A percentile compares a stretch with the other conserved stretches of the same genome.
Conservation (phyloP, 2,888 invertebrate species). For the Petrolisthes manimaculis region DNA sequence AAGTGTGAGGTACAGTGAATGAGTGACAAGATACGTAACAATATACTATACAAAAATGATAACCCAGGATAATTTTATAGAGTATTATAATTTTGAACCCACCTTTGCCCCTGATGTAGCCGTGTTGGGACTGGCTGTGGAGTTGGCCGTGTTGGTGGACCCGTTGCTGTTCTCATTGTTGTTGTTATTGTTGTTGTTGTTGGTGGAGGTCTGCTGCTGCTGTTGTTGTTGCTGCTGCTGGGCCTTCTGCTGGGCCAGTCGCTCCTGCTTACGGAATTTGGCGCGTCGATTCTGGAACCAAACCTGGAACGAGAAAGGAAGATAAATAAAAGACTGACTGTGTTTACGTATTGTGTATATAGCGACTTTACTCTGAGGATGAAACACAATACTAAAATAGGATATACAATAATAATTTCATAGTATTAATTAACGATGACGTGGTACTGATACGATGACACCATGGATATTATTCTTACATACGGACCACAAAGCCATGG, state of each 20-base stretch:
- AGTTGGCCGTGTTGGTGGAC: conserved; percentile 44
- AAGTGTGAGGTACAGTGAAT: too few relatives aligned
- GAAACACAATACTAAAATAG: too few relatives aligned
- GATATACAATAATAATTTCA: too few relatives aligned
- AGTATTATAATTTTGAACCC: too few relatives aligned
- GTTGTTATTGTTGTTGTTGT: conserved; percentile 57
- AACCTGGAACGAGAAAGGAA: conserved; percentile 53
- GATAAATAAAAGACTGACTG: not conserved
- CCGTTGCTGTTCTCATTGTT: conserved; percentile 52
- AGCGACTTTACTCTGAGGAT: too few relatives aligned
- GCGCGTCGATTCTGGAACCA: conserved; percentile 67
- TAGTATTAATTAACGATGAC: too few relatives aligned
- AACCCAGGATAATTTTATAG: not conserved
- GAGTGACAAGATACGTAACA: too few relatives aligned
- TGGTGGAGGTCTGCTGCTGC: conserved; percentile 66
- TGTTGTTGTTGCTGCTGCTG: conserved; percentile 69
- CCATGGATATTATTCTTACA: not conserved
- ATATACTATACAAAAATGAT: not conserved
- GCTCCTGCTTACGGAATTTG: conserved; percentile 66
- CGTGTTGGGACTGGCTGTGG: conserved; percentile 30
- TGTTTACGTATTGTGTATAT: too few relatives aligned
- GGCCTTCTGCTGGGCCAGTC: conserved; percentile 66
- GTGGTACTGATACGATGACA: not conserved
- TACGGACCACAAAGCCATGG: not conserved
- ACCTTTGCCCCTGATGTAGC: conserved; percentile 39